Conservation (phyloP, 2,797 vertebrate genomes). For the Potorous gilbertii region DNA sequence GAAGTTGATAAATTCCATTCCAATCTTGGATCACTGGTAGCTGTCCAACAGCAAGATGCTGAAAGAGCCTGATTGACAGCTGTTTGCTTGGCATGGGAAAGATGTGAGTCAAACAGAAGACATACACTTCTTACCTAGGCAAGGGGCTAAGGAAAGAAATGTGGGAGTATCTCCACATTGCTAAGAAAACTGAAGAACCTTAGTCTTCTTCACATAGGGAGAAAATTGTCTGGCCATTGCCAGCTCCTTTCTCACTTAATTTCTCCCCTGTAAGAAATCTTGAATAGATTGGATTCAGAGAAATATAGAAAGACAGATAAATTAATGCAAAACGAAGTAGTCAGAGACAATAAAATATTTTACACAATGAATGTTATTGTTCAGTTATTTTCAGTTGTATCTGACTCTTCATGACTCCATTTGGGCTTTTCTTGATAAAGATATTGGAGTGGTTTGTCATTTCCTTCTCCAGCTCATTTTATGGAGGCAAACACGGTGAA, state of each 20-base stretch:
- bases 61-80: too few relatives aligned
- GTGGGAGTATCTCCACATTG: not conserved
- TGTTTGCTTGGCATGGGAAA: not conserved
- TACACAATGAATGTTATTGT: not conserved
- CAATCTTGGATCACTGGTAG: too few relatives aligned
- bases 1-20: too few relatives aligned
- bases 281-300: not conserved
- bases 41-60: too few relatives aligned
- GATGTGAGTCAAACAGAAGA: not conserved
- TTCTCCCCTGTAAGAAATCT: not conserved
- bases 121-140: not conserved
- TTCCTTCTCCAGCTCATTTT: too few relatives aligned
- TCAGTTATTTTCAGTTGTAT: not conserved
- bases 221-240: not conserved
- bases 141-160: not conserved
- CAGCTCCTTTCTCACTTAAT: not conserved
- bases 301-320: not conserved
- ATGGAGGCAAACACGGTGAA: too few relatives aligned
- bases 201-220: not conserved
- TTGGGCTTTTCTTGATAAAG: too few relatives aligned
- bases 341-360: not conserved
- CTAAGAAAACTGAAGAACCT: not conserved
- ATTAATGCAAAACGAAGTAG: not conserved
- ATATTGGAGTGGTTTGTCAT: too few relatives aligned
- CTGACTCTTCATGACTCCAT: not conserved